Evolutionary conservation across 2,888 invertebrate species (phyloP).

Genomic region (Iselma pallidipennis): DNA sequence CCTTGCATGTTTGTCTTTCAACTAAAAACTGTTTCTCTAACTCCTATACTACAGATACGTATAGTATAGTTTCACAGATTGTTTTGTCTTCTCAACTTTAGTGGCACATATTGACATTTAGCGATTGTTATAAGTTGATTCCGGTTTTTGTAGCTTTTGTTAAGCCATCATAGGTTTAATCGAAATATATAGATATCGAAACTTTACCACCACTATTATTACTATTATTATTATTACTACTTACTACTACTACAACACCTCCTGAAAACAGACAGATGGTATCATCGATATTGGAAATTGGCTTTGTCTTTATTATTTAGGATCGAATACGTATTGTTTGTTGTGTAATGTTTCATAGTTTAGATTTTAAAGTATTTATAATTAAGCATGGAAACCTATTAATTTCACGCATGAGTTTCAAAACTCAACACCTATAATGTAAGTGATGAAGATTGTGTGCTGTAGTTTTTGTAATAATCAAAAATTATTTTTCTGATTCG

Average conservation of each 20-base stretch:
- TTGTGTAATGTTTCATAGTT: too few relatives aligned
- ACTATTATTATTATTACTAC: too few relatives aligned
- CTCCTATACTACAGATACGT: background rate
- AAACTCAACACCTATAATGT: conserved; percentile 4
- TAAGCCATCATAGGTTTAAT: conserved; percentile 25
- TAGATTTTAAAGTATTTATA: background rate
- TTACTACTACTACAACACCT: too few relatives aligned
- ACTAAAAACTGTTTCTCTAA: conserved; percentile 19
- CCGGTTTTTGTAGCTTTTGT: conserved; percentile 26
- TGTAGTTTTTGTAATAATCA: background rate
- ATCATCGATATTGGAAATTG: too few relatives aligned
- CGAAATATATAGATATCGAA: background rate
- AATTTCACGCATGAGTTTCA: conserved; percentile 3
- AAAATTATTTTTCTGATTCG: conserved; percentile 11
- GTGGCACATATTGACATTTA: conserved; percentile 41
- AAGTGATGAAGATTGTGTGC: too few relatives aligned
- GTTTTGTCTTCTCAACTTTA: conserved; percentile 39
- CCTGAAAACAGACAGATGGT: too few relatives aligned
- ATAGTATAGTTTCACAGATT: conserved; percentile 27
- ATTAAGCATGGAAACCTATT: background rate
- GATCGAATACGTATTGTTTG: too few relatives aligned
- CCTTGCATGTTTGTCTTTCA: conserved; percentile 35
- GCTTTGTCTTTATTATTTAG: too few relatives aligned
- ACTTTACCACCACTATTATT: background rate
- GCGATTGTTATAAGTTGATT: conserved; percentile 29